Evolutionary conservation across 1,140 invertebrate species (phyloP), one percentile per base, ranked within the genome.

Genomic region (Drosophila pachea): DNA sequence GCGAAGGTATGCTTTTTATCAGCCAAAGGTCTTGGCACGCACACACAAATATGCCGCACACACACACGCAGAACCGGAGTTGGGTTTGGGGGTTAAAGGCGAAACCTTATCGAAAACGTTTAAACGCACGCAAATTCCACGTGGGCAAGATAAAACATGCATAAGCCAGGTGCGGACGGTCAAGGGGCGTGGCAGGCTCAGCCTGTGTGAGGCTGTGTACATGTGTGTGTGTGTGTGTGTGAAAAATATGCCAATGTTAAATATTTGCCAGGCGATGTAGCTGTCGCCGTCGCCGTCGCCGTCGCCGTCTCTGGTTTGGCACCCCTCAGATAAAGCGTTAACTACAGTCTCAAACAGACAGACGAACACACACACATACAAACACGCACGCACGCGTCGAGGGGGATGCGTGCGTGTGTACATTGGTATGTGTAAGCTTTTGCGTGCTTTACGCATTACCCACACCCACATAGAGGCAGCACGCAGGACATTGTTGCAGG

Each of bases 101-200:
- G 79, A 83, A 83, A 79, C 79, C 79, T 83, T 83, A 83, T 83
- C 79, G 79, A 83, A 83, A 83, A 79, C 79, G 79, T 83, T 83
- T 83, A 83, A 83, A 83, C 79, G 79, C 81, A 84, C 79, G 79
- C 76, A 84, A 84, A 84, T 86, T 84, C 79, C 79, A 84, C 79
- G 73, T 84, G 81, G 79, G 76, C 70, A 86, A 84, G 79, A 84
- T 84, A 84, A 84, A 84, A 84, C 79, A 84, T 84, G 79, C 77
- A 84, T 86, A 84, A 84, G 79, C 79, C 71, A 73, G 61, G 48
- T 65, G 49, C 54, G 9, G 29, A 56, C 65, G 66, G 60, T 72
- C 73, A 71, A 62, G 68, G 55, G 62, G 58, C 56, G 48, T 49
- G 67, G 35, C 52, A 48, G 38, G 62, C 63, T 68, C 50, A 70